phyloP scores from a whole-genome alignment of 2,888 invertebrate species.

The Coelinius sp. region DNA sequence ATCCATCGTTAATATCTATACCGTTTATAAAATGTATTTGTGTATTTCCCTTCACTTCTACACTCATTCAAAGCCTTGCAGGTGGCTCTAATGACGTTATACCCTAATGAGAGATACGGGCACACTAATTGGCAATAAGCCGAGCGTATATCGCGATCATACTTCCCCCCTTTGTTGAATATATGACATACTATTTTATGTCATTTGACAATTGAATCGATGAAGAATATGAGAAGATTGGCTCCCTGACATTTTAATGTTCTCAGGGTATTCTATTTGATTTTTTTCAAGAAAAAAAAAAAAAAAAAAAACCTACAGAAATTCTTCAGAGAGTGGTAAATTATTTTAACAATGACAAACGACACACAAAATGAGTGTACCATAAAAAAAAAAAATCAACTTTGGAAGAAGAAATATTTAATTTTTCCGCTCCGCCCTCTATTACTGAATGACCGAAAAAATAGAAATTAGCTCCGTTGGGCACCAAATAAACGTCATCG shows the following conservation, averaged over 20 bases:
- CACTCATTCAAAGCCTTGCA: slow-evolving; percentile 48
- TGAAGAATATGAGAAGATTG: slow-evolving; percentile 28
- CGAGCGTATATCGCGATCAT: slow-evolving; percentile 41
- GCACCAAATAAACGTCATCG: slow-evolving; percentile 54
- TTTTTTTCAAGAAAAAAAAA: too few relatives aligned
- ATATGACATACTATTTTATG: slow-evolving; percentile 17
- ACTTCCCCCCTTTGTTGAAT: neutral
- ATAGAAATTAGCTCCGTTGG: slow-evolving; percentile 11
- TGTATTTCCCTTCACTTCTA: slow-evolving; percentile 27
- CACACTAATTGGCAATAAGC: slow-evolving; percentile 68
- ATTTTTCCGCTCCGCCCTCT: slow-evolving; percentile 60
- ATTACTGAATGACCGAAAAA: slow-evolving; percentile 49
- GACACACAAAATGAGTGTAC: slow-evolving; percentile 43
- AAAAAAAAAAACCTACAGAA: slow-evolving; percentile 22
- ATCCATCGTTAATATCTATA: slow-evolving; percentile 37
- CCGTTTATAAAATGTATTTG: slow-evolving; percentile 13
- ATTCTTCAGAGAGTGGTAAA: slow-evolving; percentile 52
- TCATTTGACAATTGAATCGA: slow-evolving; percentile 41
- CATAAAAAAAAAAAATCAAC: slow-evolving; percentile 8
- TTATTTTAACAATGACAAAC: slow-evolving; percentile 66
- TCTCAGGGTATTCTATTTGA: neutral
- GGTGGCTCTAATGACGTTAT: slow-evolving; percentile 63
- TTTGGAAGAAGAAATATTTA: slow-evolving; percentile 53
- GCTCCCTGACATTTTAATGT: slow-evolving; percentile 39
- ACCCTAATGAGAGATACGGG: slow-evolving; percentile 62